A percentile compares a stretch with the other conserved stretches of the same genome.
Evolutionary conservation across 2,888 invertebrate species (phyloP).

Genomic region (Cylindroiulus punctatus): DNA sequence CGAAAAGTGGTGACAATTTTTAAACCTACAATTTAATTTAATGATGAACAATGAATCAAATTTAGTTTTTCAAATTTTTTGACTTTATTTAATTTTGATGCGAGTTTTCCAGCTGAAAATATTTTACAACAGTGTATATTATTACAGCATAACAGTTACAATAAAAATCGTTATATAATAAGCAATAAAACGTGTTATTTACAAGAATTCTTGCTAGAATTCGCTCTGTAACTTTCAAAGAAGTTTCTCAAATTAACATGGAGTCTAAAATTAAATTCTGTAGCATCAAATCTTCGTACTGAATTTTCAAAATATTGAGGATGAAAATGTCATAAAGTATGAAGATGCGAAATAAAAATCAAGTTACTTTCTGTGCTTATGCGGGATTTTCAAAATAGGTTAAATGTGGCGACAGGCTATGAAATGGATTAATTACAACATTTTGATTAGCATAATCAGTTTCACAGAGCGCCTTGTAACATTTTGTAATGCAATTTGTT

Average conservation of each 20-base stretch:
- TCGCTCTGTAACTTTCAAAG: not conserved
- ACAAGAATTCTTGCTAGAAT: not conserved
- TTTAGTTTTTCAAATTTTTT: not conserved
- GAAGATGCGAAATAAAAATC: too few species aligned
- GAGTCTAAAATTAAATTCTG: not conserved
- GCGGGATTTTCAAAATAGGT: too few species aligned
- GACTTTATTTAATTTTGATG: not conserved
- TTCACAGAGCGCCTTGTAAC: not conserved
- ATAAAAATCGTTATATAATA: not conserved
- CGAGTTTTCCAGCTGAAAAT: slow-evolving; percentile 4
- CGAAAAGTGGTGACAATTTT: too few species aligned
- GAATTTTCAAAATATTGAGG: too few species aligned
- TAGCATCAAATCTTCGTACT: not conserved
- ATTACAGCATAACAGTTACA: not conserved
- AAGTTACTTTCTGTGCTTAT: too few species aligned
- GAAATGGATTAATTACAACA: not conserved
- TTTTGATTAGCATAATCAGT: not conserved
- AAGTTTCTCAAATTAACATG: not conserved
- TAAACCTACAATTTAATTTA: too few species aligned
- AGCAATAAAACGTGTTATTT: slow-evolving; percentile 12
- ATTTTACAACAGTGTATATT: not conserved
- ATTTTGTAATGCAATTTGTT: not conserved
- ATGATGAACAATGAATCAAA: too few species aligned
- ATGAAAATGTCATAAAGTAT: too few species aligned
- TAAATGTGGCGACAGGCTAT: not conserved